These are phyloP conservation scores for Colletes collaris DNA, from an alignment of 2,888 invertebrate genomes.

Conservation along the genomic window DNA sequence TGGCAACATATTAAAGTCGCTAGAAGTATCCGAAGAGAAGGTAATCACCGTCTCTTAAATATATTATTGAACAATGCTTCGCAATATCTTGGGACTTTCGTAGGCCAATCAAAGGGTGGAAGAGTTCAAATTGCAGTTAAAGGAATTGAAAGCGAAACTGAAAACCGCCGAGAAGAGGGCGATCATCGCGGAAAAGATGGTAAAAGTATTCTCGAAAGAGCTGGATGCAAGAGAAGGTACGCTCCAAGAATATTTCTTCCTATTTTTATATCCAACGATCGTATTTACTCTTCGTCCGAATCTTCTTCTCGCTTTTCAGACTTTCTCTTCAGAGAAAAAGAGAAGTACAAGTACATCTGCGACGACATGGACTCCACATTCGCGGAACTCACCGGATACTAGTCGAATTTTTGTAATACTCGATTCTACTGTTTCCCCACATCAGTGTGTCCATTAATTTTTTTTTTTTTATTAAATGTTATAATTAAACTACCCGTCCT, in stretches of 20 bases:
- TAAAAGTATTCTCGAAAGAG: constrained; percentile 89
- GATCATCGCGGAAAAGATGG: constrained; percentile 88
- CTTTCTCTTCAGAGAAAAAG: constrained; percentile 92
- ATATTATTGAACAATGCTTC: background rate
- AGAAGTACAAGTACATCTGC: constrained; percentile 91
- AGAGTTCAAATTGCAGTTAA: constrained; percentile 85
- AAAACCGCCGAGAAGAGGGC: constrained; percentile 86
- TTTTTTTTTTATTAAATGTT: constrained; percentile 43
- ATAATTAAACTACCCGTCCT: constrained; percentile 1
- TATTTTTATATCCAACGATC: too few species aligned
- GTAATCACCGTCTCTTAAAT: constrained; percentile 41
- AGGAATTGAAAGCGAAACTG: constrained; percentile 74
- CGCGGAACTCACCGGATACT: constrained; percentile 89
- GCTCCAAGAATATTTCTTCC: background rate
- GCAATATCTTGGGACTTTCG: constrained; percentile 1
- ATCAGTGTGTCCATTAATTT: constrained; percentile 17
- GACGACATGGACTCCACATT: constrained; percentile 90
- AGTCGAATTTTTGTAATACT: constrained; percentile 70
- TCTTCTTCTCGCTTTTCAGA: constrained; percentile 86
- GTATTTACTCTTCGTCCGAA: too few species aligned
- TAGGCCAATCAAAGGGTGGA: constrained; percentile 87
- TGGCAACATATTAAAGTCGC: constrained; percentile 89
- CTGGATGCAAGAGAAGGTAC: constrained; percentile 89
- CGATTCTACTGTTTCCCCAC: background rate
- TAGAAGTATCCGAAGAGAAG: constrained; percentile 88